phyloP scores from a whole-genome alignment of 2,797 vertebrate species.

The Sarcophilus harrisii region DNA sequence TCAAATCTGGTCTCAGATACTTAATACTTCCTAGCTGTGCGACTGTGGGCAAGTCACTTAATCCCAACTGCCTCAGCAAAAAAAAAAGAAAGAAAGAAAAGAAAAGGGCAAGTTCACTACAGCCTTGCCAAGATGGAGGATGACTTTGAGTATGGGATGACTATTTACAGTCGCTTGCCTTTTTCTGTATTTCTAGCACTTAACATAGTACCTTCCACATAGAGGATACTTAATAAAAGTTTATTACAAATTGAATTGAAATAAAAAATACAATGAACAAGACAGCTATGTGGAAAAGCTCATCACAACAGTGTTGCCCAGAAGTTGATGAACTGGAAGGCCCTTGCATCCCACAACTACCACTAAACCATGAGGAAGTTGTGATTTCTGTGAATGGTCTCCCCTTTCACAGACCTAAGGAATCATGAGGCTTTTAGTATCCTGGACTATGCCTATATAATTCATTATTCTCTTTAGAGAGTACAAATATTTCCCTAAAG shows the following conservation, averaged over 20 bases:
- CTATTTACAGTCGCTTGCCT: not conserved
- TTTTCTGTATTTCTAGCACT: not conserved
- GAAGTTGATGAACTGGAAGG: not conserved
- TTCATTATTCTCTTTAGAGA: not conserved
- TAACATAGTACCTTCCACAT: not conserved
- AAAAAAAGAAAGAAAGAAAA: too few relatives aligned
- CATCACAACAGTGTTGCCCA: not conserved
- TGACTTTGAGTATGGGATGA: not conserved
- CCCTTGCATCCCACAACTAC: not conserved
- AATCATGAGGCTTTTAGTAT: not conserved
- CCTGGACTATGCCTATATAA: not conserved
- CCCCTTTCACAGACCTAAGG: not conserved
- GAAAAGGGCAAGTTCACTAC: not conserved
- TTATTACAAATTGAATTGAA: not conserved
- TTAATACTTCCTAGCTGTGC: too few relatives aligned
- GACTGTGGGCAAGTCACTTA: too few relatives aligned
- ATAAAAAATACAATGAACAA: not conserved
- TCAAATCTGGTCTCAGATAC: too few relatives aligned
- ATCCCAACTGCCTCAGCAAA: too few relatives aligned
- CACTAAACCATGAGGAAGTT: not conserved
- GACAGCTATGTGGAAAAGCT: not conserved
- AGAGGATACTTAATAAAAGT: not conserved
- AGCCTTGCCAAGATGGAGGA: not conserved
- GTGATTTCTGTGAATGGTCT: not conserved
- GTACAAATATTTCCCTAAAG: not conserved